Base-by-base conservation (phyloP, 1,140 invertebrate species). In the Rhyzopertha dominica region DNA sequence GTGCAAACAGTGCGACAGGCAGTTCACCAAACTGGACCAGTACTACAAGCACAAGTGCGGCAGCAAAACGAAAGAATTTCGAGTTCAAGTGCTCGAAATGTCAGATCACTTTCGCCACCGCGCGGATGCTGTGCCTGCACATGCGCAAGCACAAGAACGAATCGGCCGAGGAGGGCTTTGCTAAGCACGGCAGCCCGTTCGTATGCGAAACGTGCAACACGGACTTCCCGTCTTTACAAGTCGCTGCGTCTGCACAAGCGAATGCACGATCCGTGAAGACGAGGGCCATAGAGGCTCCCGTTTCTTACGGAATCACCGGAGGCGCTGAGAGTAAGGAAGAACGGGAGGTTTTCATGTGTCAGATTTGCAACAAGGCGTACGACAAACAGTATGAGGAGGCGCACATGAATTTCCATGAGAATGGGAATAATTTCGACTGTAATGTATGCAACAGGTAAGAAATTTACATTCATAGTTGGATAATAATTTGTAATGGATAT, bases 231-330 rank as follows among this genome's bases (percentile, higher is more conserved):
- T 76, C 79, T 0, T 77, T 78, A n/a, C 32, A 85, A 84, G 64
- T 80, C 78, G 23, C 58, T 82, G n/a, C 71, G 78, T 51, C 63
- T 85, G 17, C 83, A 86, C 58, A 77, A 75, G 49, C 70, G 80
- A 32, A 85, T 86, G 75, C 84, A 86, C 51, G 77, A 77, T 16
- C 77, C 77, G 1, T 82, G 1, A 78, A 79, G 59, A 71, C 67
- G 68, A 24, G 44, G 22, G 25, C 74, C 32, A 70, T 77, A 0
- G 68, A 77, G 13, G 71, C 75, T 9, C 73, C 74, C 8, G 75
- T 65, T 3, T 62, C 30, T 31, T 56, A 64, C 37, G 54, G 53
- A 25, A 62, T 40, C 43, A 62, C 47, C 65, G 37, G 64, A 56
- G 30, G 61, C 35, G 13, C 54, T 12, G 40, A 40, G 19, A 28